Evolutionary conservation across 2,113 vertebrate species (phyloP).

Genomic region (Mesoclemmys tuberculata): DNA sequence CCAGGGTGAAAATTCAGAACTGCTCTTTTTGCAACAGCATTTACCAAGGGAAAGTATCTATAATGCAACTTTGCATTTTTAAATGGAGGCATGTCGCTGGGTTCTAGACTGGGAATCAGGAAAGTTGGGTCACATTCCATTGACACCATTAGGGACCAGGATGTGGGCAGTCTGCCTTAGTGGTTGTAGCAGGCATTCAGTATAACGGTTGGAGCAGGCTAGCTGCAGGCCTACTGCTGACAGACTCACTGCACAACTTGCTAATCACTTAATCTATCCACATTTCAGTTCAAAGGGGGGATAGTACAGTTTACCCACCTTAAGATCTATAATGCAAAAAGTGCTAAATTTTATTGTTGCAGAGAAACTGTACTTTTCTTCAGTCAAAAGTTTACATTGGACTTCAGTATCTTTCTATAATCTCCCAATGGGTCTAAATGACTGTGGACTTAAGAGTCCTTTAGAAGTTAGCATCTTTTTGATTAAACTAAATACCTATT

Average conservation of each 20-base stretch:
- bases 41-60: constrained; percentile 25
- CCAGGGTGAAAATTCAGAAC: constrained; percentile 24
- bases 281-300: neutral
- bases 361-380: neutral
- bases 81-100: constrained; percentile 23
- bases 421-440: neutral
- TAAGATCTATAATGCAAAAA: neutral
- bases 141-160: no score
- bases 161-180: no score
- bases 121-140: neutral
- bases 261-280: neutral
- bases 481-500: neutral
- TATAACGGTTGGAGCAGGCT: neutral
- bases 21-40: neutral
- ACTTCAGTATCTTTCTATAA: neutral
- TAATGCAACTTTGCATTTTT: constrained; percentile 13
- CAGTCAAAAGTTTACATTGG: neutral
- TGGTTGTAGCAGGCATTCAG: no score
- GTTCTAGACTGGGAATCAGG: neutral
- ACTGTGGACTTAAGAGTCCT: neutral
- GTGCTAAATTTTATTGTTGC: neutral
- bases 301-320: neutral
- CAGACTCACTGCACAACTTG: neutral
- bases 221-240: no score
- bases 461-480: neutral